phyloP scores from a whole-genome alignment of 2,113 vertebrate genomes.

The Hipposideros armiger region DNA sequence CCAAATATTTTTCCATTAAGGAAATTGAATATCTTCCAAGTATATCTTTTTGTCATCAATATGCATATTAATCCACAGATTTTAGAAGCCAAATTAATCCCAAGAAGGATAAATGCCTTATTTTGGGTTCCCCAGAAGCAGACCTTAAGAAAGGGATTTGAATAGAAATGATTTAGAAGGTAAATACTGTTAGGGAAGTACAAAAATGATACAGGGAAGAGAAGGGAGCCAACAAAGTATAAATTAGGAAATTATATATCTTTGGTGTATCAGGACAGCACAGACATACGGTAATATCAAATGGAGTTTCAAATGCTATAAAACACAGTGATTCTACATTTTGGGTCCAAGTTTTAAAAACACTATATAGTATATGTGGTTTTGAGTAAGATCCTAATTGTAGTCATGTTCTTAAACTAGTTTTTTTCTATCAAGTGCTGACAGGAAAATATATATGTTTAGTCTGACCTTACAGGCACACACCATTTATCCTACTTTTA shows the following conservation, averaged over 20 bases:
- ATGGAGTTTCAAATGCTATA: conserved; percentile 50
- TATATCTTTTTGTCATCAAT: background rate
- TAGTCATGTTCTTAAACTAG: conserved; percentile 37
- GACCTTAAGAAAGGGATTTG: background rate
- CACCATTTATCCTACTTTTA: conserved; percentile 51
- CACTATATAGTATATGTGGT: background rate
- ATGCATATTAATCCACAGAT: background rate
- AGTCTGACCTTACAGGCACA: conserved; percentile 41
- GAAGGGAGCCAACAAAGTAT: background rate
- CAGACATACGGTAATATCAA: conserved; percentile 16
- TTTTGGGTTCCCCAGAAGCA: background rate
- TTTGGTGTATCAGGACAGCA: background rate
- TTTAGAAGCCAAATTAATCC: background rate
- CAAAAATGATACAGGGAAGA: background rate
- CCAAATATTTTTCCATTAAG: background rate
- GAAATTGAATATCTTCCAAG: background rate
- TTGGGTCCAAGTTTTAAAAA: conserved; percentile 61
- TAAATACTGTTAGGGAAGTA: background rate
- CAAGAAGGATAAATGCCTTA: background rate
- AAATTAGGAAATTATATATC: background rate
- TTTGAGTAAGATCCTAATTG: conserved; percentile 52
- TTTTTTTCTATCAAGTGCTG: conserved; percentile 31
- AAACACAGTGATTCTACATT: conserved; percentile 41
- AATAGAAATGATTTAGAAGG: background rate
- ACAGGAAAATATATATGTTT: conserved; percentile 59